Percentiles rank a stretch among this genome's conserved stretches.
phyloP scores from a whole-genome alignment of 2,113 vertebrate species.

The Mixornis gularis region DNA sequence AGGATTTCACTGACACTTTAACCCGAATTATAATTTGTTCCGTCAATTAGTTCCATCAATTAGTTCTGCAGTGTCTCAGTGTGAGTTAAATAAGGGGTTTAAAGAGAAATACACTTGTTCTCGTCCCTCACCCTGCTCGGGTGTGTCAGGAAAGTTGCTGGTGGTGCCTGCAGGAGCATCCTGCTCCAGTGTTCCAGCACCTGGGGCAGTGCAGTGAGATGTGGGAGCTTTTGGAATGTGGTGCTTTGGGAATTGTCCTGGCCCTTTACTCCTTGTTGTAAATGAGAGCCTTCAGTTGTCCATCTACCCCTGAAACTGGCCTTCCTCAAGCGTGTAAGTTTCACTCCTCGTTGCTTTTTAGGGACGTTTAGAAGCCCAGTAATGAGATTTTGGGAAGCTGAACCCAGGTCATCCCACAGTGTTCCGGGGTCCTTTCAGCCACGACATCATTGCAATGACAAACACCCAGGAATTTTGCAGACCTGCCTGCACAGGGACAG shows the following conservation, averaged over 20 bases:
- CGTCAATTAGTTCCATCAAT: not conserved
- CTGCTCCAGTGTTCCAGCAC: rapidly evolving
- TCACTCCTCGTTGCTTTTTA: not conserved
- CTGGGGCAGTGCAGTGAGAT: not conserved
- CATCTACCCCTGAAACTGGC: rapidly evolving
- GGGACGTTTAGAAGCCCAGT: rapidly evolving
- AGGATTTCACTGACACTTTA: not conserved
- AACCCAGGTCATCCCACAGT: not conserved
- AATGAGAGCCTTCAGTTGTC: not conserved
- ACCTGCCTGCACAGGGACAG: no score
- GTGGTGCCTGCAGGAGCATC: not conserved
- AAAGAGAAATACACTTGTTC: not conserved
- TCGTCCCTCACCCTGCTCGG: not conserved
- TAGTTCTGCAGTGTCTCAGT: not conserved
- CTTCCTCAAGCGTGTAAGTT: rapidly evolving
- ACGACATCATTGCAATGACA: rapidly evolving
- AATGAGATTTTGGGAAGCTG: not conserved
- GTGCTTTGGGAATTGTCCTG: not conserved
- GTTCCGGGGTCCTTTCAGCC: rapidly evolving
- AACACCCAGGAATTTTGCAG: not conserved
- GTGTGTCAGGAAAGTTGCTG: not conserved
- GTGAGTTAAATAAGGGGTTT: not conserved
- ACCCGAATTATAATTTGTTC: not conserved
- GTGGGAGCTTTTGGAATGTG: not conserved
- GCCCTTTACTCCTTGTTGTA: not conserved